Evolutionary conservation across 1,140 invertebrate species (phyloP), one percentile per base, ranked within the genome.

Genomic region (Papilio dardanus): DNA sequence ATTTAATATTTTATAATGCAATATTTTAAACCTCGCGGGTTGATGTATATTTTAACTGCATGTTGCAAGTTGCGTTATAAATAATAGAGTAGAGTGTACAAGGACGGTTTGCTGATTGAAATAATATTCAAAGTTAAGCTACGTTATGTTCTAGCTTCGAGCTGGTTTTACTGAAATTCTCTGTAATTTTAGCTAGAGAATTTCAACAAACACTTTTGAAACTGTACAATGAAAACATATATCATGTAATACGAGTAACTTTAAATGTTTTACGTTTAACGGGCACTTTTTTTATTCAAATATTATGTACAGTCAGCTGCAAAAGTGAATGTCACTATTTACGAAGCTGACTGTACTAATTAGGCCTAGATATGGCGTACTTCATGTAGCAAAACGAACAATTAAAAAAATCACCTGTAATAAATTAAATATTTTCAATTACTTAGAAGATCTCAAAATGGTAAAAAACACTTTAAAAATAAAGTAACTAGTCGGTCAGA

Each of bases 11-110:
- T n/a, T 16, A 46, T 46, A 19, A n/a, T n/a, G 42, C 14, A 46
- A 46, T n/a, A 46, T n/a, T 5, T 46, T 46, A 2, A 46, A 46
- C 14, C 35, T n/a, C n/a, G 40, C 40, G n/a, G 42, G 42, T 21
- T 50, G n/a, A n/a, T n/a, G n/a, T 50, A 19, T 50, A 50, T 21
- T 50, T 50, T 19, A 50, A 50, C n/a, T 50, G n/a, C 46, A 50
- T 50, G 3, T 7, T 19, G 46, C 19, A 50, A 50, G 46, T 50
- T 50, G n/a, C 21, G 46, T 50, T 19, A 50, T 50, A 50, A 50
- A 46, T 46, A 46, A 14, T 46, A 46, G 19, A 54, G 8, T 16
- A 54, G 50, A 1, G 50, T 24, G 4, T 16, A 3, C 2, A 12
- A 12, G 7, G 8, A 54, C 19, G 46, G n/a, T 8, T 50, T 8